These are phyloP conservation scores for Amphiduros pacificus DNA, from an alignment of 2,888 invertebrate species.

Conservation along the genomic window DNA sequence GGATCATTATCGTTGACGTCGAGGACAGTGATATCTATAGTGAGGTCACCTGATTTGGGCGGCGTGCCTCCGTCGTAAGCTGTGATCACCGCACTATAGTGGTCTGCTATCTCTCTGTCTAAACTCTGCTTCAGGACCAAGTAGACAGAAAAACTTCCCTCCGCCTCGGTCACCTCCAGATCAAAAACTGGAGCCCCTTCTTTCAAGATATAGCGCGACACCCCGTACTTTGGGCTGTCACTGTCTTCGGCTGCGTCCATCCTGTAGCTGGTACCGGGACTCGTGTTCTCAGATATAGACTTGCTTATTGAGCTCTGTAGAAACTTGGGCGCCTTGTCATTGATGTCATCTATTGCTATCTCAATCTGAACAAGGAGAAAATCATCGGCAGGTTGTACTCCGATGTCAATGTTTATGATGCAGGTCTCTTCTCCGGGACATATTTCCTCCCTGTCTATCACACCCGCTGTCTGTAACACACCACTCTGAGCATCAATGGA, in stretches of 20 bases:
- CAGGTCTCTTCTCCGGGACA: constrained; percentile 1
- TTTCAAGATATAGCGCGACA: constrained; percentile 17
- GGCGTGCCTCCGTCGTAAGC: constrained; percentile 17
- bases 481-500: neutral
- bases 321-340: constrained; percentile 25
- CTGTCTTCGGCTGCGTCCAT: constrained; percentile 26
- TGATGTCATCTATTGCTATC: constrained; percentile 20
- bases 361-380: constrained; percentile 18
- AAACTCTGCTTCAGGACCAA: constrained; percentile 9
- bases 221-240: constrained; percentile 21
- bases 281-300: constrained; percentile 16
- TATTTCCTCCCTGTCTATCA: constrained; percentile 12
- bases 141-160: constrained; percentile 35
- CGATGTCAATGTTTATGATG: constrained; percentile 3
- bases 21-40: constrained; percentile 5
- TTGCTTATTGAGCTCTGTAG: neutral
- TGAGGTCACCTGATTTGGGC: constrained; percentile 12
- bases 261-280: constrained; percentile 13
- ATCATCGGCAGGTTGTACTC: constrained; percentile 11
- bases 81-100: constrained; percentile 1
- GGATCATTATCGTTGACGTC: constrained; percentile 19
- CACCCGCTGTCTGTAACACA: constrained; percentile 2
- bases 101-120: constrained; percentile 16
- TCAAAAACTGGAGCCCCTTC: constrained; percentile 5
- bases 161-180: constrained; percentile 15